phyloP scores from a whole-genome alignment of 2,113 vertebrate genomes.

The Maccullochella peelii region DNA sequence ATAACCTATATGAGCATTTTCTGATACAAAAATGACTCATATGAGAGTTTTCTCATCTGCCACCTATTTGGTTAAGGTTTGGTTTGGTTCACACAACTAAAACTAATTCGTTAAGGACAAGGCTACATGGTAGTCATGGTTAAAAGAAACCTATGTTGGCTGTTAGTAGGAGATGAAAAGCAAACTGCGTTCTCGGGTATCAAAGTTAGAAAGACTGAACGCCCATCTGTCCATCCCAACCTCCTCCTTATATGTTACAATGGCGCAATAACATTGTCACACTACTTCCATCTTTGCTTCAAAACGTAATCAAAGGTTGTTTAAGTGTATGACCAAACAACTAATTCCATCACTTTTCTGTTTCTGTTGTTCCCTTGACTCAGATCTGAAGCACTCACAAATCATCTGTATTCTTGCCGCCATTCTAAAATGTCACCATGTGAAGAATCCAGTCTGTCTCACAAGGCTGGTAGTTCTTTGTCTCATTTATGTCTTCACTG shows the following conservation, averaged over 20 bases:
- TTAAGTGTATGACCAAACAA: background rate
- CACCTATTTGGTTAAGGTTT: background rate
- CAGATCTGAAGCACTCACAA: background rate
- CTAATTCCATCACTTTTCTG: too few relatives aligned
- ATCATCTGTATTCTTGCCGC: background rate
- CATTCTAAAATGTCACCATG: background rate
- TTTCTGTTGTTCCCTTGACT: background rate
- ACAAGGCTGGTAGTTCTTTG: background rate
- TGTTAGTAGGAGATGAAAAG: background rate
- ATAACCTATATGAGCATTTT: background rate
- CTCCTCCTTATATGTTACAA: background rate
- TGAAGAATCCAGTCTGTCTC: background rate
- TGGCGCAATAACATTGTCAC: background rate
- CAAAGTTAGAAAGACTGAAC: background rate
- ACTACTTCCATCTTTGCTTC: background rate
- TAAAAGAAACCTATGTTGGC: background rate
- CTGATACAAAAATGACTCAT: background rate
- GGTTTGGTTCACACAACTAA: background rate
- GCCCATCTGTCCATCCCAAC: background rate
- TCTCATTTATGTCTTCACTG: background rate
- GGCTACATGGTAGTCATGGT: background rate
- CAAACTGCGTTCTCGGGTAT: background rate
- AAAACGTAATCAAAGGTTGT: background rate
- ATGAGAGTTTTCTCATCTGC: background rate
- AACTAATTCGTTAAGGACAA: background rate